These are phyloP conservation scores for Sminthurinus aureus DNA, from an alignment of 2,888 invertebrate species.

Conservation along the genomic window DNA sequence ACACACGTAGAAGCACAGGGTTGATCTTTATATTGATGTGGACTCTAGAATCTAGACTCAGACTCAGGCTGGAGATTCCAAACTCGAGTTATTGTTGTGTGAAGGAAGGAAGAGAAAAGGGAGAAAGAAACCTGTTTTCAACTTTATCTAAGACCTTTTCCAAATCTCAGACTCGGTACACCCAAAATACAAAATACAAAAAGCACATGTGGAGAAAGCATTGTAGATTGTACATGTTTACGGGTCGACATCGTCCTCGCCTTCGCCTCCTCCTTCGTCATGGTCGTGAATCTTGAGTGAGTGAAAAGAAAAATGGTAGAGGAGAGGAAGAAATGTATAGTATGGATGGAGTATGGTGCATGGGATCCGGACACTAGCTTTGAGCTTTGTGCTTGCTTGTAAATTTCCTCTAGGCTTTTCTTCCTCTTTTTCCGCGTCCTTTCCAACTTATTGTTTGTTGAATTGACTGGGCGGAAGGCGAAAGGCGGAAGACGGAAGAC, in stretches of 20 bases:
- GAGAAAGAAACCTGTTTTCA: neutral
- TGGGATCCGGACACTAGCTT: neutral
- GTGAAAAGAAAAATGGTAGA: neutral
- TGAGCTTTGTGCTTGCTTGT: neutral
- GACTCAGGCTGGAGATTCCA: neutral
- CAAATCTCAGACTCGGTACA: too few species aligned
- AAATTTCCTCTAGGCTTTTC: neutral
- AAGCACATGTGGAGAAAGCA: too few species aligned
- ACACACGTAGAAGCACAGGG: neutral
- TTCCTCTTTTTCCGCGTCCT: neutral
- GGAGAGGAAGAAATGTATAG: neutral
- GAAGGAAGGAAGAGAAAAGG: neutral
- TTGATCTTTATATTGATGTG: too few species aligned
- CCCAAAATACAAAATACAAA: too few species aligned
- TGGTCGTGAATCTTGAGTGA: neutral
- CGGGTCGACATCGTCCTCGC: too few species aligned
- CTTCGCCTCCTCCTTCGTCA: too few species aligned
- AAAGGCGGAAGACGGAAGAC: neutral
- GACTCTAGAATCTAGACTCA: neutral
- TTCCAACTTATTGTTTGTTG: slow-evolving; percentile 7
- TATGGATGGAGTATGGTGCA: neutral
- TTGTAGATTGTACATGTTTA: too few species aligned
- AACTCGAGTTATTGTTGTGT: neutral
- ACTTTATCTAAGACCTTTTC: too few species aligned
- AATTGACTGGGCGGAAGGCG: neutral